Evolutionary conservation across 2,113 vertebrate genomes (phyloP).

Genomic region (Nicator chloris): DNA sequence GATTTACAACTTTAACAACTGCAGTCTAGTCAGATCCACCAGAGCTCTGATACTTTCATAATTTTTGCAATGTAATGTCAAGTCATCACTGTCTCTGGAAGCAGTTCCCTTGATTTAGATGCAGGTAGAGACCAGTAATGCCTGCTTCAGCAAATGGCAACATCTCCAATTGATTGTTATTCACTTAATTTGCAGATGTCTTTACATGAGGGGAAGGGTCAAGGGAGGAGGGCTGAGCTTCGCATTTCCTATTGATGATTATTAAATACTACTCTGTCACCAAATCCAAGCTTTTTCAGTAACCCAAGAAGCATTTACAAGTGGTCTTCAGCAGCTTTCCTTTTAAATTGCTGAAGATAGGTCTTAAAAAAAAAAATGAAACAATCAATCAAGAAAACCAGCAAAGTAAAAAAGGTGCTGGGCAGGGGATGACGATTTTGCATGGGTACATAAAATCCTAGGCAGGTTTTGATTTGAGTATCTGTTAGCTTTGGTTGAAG

Average conservation of each 20-base stretch:
- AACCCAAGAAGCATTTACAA: neutral
- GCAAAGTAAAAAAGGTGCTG: neutral
- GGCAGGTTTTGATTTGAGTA: neutral
- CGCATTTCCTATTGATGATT: neutral
- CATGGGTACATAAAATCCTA: neutral
- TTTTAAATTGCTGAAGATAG: neutral
- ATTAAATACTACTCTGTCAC: constrained; percentile 17
- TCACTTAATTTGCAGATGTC: constrained; percentile 41
- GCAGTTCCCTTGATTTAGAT: neutral
- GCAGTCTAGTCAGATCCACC: neutral
- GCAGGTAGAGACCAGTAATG: neutral
- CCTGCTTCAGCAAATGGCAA: constrained; percentile 28
- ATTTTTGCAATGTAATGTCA: neutral
- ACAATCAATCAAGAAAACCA: neutral
- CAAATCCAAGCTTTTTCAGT: neutral
- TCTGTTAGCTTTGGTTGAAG: neutral
- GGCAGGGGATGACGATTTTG: neutral
- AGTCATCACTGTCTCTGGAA: neutral
- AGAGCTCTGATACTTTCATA: neutral
- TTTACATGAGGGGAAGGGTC: constrained; percentile 34
- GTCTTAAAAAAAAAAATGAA: neutral
- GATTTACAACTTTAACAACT: neutral
- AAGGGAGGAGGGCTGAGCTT: neutral
- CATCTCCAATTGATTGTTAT: constrained; percentile 1
- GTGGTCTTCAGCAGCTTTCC: neutral